Conservation (phyloP, 1,140 invertebrate genomes). For the Lordiphosa stackelbergi region DNA sequence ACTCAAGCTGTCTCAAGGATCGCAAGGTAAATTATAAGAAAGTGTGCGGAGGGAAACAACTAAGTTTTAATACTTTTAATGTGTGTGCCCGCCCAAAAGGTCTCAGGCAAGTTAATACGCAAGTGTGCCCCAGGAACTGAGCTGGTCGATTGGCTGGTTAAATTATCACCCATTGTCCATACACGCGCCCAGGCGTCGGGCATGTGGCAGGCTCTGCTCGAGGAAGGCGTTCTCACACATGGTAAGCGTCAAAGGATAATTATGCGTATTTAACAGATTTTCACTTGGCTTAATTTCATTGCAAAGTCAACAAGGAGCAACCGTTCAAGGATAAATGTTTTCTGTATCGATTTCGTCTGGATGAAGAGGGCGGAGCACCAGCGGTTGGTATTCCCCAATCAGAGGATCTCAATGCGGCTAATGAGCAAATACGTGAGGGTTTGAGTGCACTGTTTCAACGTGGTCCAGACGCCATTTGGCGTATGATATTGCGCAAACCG, state of each 20-base stretch:
- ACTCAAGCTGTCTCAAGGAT: conserved; percentile 81
- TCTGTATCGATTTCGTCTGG: conserved; percentile 88
- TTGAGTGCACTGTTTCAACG: conserved; percentile 83
- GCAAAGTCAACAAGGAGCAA: conserved; percentile 85
- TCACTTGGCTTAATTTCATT: conserved; percentile 9
- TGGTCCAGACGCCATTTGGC: conserved; percentile 86
- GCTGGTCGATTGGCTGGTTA: conserved; percentile 88
- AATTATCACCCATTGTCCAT: conserved; percentile 78
- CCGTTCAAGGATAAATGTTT: conserved; percentile 91
- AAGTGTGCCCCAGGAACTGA: conserved; percentile 83
- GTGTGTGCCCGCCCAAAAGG: conserved; percentile 57
- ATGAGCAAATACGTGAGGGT: conserved; percentile 84
- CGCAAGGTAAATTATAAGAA: conserved; percentile 68
- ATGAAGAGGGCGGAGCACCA: conserved; percentile 80
- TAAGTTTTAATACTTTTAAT: conserved; percentile 22
- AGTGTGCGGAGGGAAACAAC: not conserved
- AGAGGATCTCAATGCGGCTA: conserved; percentile 81
- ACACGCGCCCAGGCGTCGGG: conserved; percentile 86
- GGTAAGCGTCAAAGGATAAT: conserved; percentile 79
- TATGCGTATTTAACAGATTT: conserved; percentile 15
- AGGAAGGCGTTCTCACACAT: conserved; percentile 88
- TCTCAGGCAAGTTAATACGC: conserved; percentile 80
- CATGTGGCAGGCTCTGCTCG: conserved; percentile 91
- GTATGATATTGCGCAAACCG: conserved; percentile 90
- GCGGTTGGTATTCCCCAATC: conserved; percentile 77